phyloP scores from a whole-genome alignment of 1,140 invertebrate genomes.

The Hesperophylax magnus region DNA sequence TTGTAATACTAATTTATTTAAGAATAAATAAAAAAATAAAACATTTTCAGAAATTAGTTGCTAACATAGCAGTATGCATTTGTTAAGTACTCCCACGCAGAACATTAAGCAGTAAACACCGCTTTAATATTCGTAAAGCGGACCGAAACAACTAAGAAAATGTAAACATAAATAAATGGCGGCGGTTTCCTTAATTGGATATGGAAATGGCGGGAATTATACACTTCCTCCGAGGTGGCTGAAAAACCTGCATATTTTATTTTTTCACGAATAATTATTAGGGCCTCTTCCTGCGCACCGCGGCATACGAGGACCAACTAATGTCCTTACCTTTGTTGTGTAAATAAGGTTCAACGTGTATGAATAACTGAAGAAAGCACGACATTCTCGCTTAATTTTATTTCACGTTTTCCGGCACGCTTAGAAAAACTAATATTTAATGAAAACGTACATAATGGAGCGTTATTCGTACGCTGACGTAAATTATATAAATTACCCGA shows the following conservation, averaged over 20 bases:
- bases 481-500: too few relatives aligned
- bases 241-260: slow-evolving; percentile 9
- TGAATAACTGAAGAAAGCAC: slow-evolving; percentile 20
- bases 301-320: neutral
- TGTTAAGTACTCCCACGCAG: neutral
- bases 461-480: too few relatives aligned
- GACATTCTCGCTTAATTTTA: slow-evolving; percentile 26
- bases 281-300: neutral
- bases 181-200: slow-evolving; percentile 37
- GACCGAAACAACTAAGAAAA: slow-evolving; percentile 24
- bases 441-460: too few relatives aligned
- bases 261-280: slow-evolving; percentile 16
- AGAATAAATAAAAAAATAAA: too few relatives aligned
- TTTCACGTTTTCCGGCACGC: slow-evolving; percentile 2
- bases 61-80: neutral
- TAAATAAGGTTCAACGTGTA: slow-evolving; percentile 8
- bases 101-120: slow-evolving; percentile 17
- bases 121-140: slow-evolving; percentile 29
- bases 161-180: slow-evolving; percentile 34
- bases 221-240: slow-evolving; percentile 11
- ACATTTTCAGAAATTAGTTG: neutral
- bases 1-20: too few relatives aligned
- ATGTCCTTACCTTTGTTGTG: slow-evolving; percentile 19
- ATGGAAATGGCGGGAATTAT: slow-evolving; percentile 36
- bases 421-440: too few relatives aligned